Base-by-base conservation (phyloP, 2,113 vertebrate species). In the Nesogale talazaci region DNA sequence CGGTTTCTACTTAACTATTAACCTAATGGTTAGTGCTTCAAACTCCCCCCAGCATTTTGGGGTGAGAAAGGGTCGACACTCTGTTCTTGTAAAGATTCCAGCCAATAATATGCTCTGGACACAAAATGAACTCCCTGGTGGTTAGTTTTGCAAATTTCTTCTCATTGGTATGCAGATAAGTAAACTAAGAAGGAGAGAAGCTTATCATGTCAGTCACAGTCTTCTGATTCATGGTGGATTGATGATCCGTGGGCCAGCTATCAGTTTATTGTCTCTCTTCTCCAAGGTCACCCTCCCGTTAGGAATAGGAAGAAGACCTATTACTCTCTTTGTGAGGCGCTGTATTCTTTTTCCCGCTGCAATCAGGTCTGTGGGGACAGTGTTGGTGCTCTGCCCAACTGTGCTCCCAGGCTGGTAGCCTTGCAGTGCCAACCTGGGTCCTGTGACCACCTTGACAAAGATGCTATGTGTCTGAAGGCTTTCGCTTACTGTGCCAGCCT, bases 401-500 rank as follows among this genome's bases (percentile, higher is more conserved):
- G 6, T 23, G 36, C 3, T 34, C 42, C 6, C 1, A 40, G 23
- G 19, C 36, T 25, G 46, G 52, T 40, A 20, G 19, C 2, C 29
- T 22, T 52, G 29, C 1, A 31, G 56, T 7, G 11, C 16, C 14
- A 36, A 36, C 31, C 34, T 75, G 67, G n/a, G 16, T 59, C 57
- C n/a, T 20, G 29, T 57, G 16, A 25, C 42, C 15, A 16, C 17
- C 27, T 85, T 91, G 77, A 42, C 36, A 3, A 22, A 59, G 6
- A 63, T 6, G 31, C n/a, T 88, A 34, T 79, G 57, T 52, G 31
- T 7, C 17, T 1, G 12, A 52, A 10, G 42, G n/a, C 61, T 52
- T 7, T 4, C 1, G 46, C 15, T 27, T n/a, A 19, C 9, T 16
- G 19, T 29, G n/a, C 16, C 16, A 1, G 9, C 56, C 4, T 0